Conservation (phyloP, 1,140 invertebrate species). For the Campodea augens region DNA sequence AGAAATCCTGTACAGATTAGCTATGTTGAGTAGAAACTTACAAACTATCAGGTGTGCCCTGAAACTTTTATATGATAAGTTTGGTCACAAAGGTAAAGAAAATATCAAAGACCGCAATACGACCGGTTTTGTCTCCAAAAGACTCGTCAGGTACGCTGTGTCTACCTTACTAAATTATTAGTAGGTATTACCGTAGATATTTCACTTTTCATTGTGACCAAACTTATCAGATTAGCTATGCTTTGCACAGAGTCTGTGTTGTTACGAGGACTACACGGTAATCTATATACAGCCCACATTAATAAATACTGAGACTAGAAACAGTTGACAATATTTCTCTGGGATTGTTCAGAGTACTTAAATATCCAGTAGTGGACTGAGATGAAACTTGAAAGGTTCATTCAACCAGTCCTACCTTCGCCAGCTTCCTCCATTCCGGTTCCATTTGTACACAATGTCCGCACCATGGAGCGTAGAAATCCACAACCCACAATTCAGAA, state of each 20-base stretch:
- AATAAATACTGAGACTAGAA: background rate
- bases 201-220: background rate
- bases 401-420: slow-evolving; percentile 29
- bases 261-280: background rate
- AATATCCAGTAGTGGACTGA: background rate
- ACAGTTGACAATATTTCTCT: background rate
- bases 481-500: slow-evolving; percentile 36
- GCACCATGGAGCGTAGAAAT: slow-evolving; percentile 60
- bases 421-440: slow-evolving; percentile 42
- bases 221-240: background rate
- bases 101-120: too few species aligned
- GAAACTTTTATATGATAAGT: too few species aligned
- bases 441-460: slow-evolving; percentile 46
- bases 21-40: too few species aligned
- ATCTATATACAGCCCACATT: background rate
- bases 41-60: too few species aligned
- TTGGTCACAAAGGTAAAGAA: too few species aligned
- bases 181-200: too few species aligned
- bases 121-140: too few species aligned
- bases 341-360: slow-evolving; percentile 9
- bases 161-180: too few species aligned
- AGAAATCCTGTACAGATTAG: too few species aligned
- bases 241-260: background rate
- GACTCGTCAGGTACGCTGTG: too few species aligned
- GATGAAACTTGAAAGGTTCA: slow-evolving; percentile 1